Evolutionary conservation across 2,888 invertebrate genomes (phyloP), one percentile per base, ranked within the genome.

Genomic region (Salticus scenicus): DNA sequence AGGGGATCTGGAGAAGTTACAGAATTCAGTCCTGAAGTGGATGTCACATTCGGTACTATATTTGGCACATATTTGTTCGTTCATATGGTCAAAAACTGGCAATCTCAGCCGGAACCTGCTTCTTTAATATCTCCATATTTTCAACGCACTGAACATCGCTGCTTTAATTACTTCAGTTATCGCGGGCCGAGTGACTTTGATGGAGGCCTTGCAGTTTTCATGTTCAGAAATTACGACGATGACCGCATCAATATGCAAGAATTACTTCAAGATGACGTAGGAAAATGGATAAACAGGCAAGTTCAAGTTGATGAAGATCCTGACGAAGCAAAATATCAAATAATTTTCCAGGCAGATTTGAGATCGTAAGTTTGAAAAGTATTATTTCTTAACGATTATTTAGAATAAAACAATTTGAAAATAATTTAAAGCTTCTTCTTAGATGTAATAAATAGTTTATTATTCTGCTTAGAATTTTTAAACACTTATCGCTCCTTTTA

Each of bases 51-150:
- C 20, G 76, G 80, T 51, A 87, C 51, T 20, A 71, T 78, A 27
- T 87, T 87, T 63, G 88, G 88, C 12, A 78, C 80, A 24, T 88
- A 87, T 70, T 30, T 88, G 1, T 87, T 84, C 20, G 76, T 73
- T 2, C 81, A 87, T 33, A 67, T 75, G 12, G 70, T 75, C 10
- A 33, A 69, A 1, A 14, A n/a, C 1, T 69, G 76, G 66, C 8
- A n/a, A 0, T 1, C 20, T 1, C 27, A 73, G 8, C 70, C 71
- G 0, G 20, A 20, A 31, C 76, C 77, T 4, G 88, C 88, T 14
- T 57, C 57, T 0, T 63, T 88, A n/a, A 7, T 76, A 0, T 88
- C 88, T 0, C 88, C 88, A 1, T 88, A 70, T 30, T 87, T 88
- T 70, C 12, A 28, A 20, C 14, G 42, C 0, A 30, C 66, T 8